Conservation (phyloP, 2,888 invertebrate genomes). For the Caenorhabditis virilis region DNA sequence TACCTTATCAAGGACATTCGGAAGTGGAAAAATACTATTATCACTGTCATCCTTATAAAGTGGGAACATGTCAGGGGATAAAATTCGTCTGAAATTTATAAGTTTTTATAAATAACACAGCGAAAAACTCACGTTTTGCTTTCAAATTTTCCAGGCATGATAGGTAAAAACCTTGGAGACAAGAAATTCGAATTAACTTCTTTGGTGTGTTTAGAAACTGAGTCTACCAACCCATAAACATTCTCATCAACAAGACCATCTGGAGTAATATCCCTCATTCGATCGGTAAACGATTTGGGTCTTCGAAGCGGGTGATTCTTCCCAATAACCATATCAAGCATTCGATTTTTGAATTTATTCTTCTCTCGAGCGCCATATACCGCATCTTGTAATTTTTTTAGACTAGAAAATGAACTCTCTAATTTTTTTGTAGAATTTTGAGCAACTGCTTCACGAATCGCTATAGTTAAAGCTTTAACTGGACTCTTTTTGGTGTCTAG, state of each 20-base stretch:
- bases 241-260: slow-evolving; percentile 34
- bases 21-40: slow-evolving; percentile 43
- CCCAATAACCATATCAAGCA: slow-evolving; percentile 58
- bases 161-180: slow-evolving; percentile 53
- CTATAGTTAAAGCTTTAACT: slow-evolving; percentile 15
- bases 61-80: slow-evolving; percentile 55
- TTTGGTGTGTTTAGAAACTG: slow-evolving; percentile 44
- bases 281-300: slow-evolving; percentile 22
- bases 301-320: slow-evolving; percentile 45
- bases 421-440: slow-evolving; percentile 9
- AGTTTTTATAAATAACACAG: not conserved
- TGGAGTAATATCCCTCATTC: slow-evolving; percentile 41
- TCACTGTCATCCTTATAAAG: slow-evolving; percentile 51
- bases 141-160: slow-evolving; percentile 47
- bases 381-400: slow-evolving; percentile 39
- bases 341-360: slow-evolving; percentile 44
- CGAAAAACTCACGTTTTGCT: slow-evolving; percentile 17
- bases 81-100: slow-evolving; percentile 37
- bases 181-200: slow-evolving; percentile 50
- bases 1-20: slow-evolving; percentile 45
- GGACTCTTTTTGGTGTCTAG: slow-evolving; percentile 24
- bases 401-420: slow-evolving; percentile 11
- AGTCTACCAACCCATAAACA: slow-evolving; percentile 48
- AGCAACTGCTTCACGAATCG: slow-evolving; percentile 14
- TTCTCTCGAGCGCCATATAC: slow-evolving; percentile 30